Evolutionary conservation across 2,113 vertebrate species (phyloP), one percentile per base, ranked within the genome.

Genomic region (Crotophaga sulcirostris): DNA sequence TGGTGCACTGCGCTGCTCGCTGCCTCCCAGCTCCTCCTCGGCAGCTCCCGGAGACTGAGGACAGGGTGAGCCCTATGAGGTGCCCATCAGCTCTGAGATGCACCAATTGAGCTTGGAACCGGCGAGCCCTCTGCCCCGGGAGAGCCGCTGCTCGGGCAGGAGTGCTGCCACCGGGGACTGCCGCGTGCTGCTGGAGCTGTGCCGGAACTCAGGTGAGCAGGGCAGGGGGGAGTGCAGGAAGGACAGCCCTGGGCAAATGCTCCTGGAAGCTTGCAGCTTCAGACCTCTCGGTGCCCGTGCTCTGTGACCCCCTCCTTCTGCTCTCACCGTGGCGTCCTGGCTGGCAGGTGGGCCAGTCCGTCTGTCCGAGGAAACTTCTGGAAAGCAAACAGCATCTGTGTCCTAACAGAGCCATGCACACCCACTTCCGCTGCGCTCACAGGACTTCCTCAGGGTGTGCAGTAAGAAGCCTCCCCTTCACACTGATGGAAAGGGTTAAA

Each of bases 131-230:
- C 34, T 16, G 75, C 12, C 13, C 29, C 3, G 2, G 62, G 29
- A 68, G 45, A 73, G 51, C 54, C 7, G 3, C 54, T 29, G 58
- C 87, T 42, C 7, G 0, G 40, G 77, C 64, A 14, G 60, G 45
- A 70, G 45, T 3, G 36, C 60, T 70, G 64, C 87, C 2, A 7
- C 77, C 1, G 1, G 45, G 58, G 15, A 60, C 4, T 56, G 16
- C 66, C 1, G 6, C 1, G 1, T 3, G 73, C 80, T 20, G 60
- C 64, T 1, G 1, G 70, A 82, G 33, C 70, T 0, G 0, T 6
- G 72, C 56, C 0, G 0, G 8, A 15, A 55, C 3, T 0, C 45
- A 47, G 72, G 74, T 47, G 78, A 96, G 83, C 42, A 11, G 75
- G 93, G 85, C 51, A 34, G 38, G 60, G 79, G 83, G 76, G 38